Evolutionary conservation across 2,888 invertebrate genomes (phyloP), one percentile per base, ranked within the genome.

Genomic region (Furcula furcula): DNA sequence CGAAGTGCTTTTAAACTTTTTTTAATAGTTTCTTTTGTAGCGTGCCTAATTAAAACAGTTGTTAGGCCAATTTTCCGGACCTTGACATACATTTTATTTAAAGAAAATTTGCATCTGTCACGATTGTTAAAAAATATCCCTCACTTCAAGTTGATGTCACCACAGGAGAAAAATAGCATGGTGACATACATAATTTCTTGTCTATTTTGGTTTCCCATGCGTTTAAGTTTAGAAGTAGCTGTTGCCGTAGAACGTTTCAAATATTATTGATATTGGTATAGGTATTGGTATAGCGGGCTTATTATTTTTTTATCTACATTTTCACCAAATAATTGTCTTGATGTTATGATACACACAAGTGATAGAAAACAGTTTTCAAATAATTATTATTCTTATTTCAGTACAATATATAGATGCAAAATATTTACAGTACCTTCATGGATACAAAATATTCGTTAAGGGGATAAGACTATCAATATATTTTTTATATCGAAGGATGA

Each of bases 81-180:
- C 83, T 76, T 84, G 82, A 79, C 83, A 81, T 41, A 71, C 52
- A 67, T 75, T 46, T 34, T 34, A 35, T 14, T 37, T 47, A 55
- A 52, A 63, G 63, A 72, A 69, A 65, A 66, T 62, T 43, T 61
- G 52, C 65, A 63, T 52, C 60, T 57, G 68, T 68, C 44, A 21
- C 37, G 53, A 55, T 63, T 57, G 65, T 68, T 56, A 63, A 68
- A 73, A 74, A 65, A 68, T 63, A 48, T 41, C 31, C 40, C 41
- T 57, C 57, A 52, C 53, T 58, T 53, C 62, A 75, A 70, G 71
- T 75, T 70, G 69, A 65, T 76, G 76, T 74, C 73, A 73, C 59
- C 38, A 28, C 49, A 32, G 50, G 55, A 50, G 56, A 64, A 72
- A 79, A 75, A 75, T 71, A 68, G 62, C 52, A 31, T 46, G 36